phyloP scores from a whole-genome alignment of 64 coral and sea anemone genomes.

The Orbicella faveolata region DNA sequence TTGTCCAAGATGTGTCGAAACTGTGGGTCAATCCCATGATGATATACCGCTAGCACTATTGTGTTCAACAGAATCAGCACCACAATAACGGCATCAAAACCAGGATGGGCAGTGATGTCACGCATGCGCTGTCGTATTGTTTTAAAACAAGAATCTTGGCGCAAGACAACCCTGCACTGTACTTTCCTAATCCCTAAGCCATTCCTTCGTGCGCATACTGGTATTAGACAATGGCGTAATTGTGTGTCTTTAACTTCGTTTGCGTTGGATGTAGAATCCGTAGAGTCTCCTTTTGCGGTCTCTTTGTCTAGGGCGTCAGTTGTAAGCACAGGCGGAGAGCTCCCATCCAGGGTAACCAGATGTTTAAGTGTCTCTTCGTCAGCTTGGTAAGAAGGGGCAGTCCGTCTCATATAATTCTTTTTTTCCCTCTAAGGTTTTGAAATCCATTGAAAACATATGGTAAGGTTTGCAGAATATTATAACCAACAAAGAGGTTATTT shows the following conservation, averaged over 20 bases:
- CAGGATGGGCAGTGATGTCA: constrained; percentile 36
- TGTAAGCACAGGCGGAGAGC: not conserved
- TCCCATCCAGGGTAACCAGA: constrained; percentile 23
- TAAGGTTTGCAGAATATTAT: not conserved
- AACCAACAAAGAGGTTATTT: not conserved
- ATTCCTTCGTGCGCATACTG: not conserved
- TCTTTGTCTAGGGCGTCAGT: not conserved
- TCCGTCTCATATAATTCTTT: constrained; percentile 45
- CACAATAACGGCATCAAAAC: constrained; percentile 70
- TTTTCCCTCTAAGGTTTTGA: constrained; percentile 19
- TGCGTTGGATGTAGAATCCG: not conserved
- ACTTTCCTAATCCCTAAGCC: constrained; percentile 6
- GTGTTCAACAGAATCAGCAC: constrained; percentile 69
- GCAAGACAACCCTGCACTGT: constrained; percentile 14
- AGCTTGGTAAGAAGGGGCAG: constrained; percentile 57
- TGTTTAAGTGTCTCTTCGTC: constrained; percentile 55
- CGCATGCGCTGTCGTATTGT: constrained; percentile 20
- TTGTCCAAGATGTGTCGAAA: constrained; percentile 49
- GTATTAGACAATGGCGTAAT: not conserved
- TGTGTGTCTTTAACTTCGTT: not conserved
- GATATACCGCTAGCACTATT: constrained; percentile 60
- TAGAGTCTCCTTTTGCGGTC: not conserved
- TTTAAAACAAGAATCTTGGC: not conserved
- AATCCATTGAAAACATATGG: not conserved
- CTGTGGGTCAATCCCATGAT: constrained; percentile 52